Evolutionary conservation across 2,113 vertebrate species (phyloP).

Genomic region (Dissostichus mawsoni): DNA sequence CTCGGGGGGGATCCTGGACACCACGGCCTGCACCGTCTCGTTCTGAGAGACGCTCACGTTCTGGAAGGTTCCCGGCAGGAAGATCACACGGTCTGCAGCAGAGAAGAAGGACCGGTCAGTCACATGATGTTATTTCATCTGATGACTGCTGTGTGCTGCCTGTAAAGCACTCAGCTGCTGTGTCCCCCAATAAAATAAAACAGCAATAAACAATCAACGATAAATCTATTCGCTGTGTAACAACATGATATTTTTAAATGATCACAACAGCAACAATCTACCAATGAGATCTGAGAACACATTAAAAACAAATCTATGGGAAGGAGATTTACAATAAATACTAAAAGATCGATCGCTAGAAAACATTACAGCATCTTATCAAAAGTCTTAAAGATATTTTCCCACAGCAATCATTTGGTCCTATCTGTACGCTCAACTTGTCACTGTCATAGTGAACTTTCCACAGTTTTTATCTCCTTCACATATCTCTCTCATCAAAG

Average conservation of each 20-base stretch:
- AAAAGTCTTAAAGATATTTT: no score
- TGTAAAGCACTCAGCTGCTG: not conserved
- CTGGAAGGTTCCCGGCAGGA: constrained; percentile 90
- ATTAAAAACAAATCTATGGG: not conserved
- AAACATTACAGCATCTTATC: no score
- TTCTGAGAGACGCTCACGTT: constrained; percentile 86
- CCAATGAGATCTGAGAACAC: not conserved
- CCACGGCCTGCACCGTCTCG: constrained; percentile 85
- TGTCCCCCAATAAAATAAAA: not conserved
- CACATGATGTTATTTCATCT: not conserved
- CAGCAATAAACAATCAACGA: not conserved
- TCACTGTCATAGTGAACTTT: no score
- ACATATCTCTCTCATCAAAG: no score
- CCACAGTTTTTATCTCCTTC: no score
- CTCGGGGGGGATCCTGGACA: constrained; percentile 85
- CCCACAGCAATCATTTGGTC: no score
- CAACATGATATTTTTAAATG: not conserved
- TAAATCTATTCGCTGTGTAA: not conserved
- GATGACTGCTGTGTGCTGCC: not conserved
- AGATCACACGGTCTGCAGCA: constrained; percentile 87
- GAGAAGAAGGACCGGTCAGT: not conserved
- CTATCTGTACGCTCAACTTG: no score
- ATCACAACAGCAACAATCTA: not conserved
- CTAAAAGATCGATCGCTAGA: no score
- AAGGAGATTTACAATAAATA: no score